phyloP scores from a whole-genome alignment of 1,140 invertebrate genomes.

The Sycophila sp. region DNA sequence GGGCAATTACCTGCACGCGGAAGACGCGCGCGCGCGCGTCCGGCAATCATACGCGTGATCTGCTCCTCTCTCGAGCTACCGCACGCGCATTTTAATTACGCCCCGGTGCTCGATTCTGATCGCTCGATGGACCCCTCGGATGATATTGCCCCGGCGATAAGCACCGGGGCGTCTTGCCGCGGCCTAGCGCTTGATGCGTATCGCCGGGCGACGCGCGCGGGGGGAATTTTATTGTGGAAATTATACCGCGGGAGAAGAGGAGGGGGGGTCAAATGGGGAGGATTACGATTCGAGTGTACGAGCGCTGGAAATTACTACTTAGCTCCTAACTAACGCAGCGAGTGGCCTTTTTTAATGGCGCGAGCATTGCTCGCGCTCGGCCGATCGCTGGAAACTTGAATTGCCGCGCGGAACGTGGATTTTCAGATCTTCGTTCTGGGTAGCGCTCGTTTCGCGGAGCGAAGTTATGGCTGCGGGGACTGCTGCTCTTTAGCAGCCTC shows the following conservation, averaged over 20 bases:
- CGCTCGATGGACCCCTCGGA: neutral
- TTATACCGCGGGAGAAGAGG: neutral
- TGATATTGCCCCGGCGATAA: neutral
- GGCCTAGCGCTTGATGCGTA: neutral
- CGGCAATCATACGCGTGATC: slow-evolving; percentile 40
- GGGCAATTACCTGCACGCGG: slow-evolving; percentile 40
- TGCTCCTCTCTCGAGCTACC: slow-evolving; percentile 25
- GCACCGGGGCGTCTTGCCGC: neutral
- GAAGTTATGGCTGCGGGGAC: too few species aligned
- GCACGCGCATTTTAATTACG: slow-evolving; percentile 42
- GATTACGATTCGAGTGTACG: slow-evolving; percentile 1
- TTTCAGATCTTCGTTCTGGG: too few species aligned
- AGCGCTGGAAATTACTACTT: slow-evolving; percentile 18
- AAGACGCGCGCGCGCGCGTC: slow-evolving; percentile 38
- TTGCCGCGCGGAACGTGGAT: too few species aligned
- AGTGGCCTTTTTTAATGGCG: neutral
- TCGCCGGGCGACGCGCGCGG: neutral
- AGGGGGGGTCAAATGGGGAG: neutral
- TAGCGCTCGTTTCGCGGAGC: too few species aligned
- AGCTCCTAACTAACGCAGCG: slow-evolving; percentile 13
- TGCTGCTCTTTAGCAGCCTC: too few species aligned
- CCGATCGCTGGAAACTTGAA: too few species aligned
- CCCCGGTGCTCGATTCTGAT: too few species aligned
- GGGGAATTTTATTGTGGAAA: slow-evolving; percentile 26
- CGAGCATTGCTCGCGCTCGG: too few species aligned